These are phyloP conservation scores for Apoda limacodes DNA, from an alignment of 2,888 invertebrate genomes.

Conservation along the genomic window DNA sequence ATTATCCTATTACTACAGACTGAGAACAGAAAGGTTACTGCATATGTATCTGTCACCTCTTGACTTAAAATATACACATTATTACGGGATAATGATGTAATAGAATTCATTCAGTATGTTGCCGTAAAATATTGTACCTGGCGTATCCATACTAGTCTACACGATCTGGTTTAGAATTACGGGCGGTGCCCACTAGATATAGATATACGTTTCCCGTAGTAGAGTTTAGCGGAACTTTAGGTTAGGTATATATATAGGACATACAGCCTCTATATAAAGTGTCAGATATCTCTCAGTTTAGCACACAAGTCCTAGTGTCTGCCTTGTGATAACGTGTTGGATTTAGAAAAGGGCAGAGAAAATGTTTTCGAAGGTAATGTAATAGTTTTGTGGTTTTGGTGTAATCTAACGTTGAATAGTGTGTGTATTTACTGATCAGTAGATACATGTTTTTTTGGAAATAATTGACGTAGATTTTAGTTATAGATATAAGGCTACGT, in stretches of 20 bases:
- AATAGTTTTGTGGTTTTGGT: too few relatives aligned
- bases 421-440: too few relatives aligned
- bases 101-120: too few relatives aligned
- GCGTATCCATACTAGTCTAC: conserved; percentile 29
- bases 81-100: too few relatives aligned
- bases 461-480: too few relatives aligned
- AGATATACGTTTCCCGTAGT: conserved; percentile 35
- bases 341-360: conserved; percentile 38
- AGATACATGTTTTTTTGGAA: too few relatives aligned
- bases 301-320: conserved; percentile 57
- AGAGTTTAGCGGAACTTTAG: conserved; percentile 35
- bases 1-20: too few relatives aligned
- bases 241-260: conserved; percentile 51
- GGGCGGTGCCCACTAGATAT: conserved; percentile 49
- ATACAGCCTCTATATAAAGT: conserved; percentile 57
- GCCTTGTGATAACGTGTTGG: conserved; percentile 42
- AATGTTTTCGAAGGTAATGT: conserved; percentile 61
- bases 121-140: conserved; percentile 3
- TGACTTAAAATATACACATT: too few relatives aligned
- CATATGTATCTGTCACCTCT: too few relatives aligned
- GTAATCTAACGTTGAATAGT: too few relatives aligned
- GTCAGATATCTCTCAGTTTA: conserved; percentile 51
- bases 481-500: too few relatives aligned
- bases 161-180: conserved; percentile 38
- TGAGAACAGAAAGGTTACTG: too few relatives aligned